A percentile compares a stretch with the other conserved stretches of the same genome.
Conservation (phyloP, 2,113 vertebrate species). For the Acrocephalus arundinaceus region DNA sequence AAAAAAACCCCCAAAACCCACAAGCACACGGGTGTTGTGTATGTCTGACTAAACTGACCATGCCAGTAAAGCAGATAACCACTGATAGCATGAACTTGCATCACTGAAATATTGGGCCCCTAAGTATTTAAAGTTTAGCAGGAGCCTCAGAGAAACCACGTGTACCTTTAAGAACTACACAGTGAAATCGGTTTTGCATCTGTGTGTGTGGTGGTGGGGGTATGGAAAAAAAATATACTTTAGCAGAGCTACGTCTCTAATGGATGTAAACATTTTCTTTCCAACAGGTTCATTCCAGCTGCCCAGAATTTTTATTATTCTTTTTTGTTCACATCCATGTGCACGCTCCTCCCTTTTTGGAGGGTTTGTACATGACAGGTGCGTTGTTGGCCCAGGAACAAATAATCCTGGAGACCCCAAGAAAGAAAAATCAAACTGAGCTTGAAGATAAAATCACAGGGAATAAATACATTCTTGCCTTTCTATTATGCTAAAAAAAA, state of each 20-base stretch:
- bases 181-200: not conserved
- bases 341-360: not conserved
- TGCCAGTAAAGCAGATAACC: not conserved
- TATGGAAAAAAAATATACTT: not conserved
- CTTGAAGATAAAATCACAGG: not conserved
- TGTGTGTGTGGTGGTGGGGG: accelerated
- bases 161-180: not conserved
- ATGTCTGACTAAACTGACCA: not conserved
- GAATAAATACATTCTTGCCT: slow-evolving; percentile 2
- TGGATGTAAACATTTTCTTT: not conserved
- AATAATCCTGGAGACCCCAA: not conserved
- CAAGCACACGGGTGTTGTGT: accelerated
- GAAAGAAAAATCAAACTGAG: slow-evolving; percentile 1
- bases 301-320: not conserved
- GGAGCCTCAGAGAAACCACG: not conserved
- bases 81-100: not conserved
- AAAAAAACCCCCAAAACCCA: not conserved
- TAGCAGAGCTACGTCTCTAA: not conserved
- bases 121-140: not conserved
- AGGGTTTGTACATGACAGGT: slow-evolving; percentile 6
- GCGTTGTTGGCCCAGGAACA: slow-evolving; percentile 19
- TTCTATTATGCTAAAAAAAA: slow-evolving; percentile 7
- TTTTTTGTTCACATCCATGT: not conserved
- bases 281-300: not conserved
- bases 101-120: not conserved